A percentile compares a stretch with the other conserved stretches of the same genome.
phyloP scores from a whole-genome alignment of 2,113 vertebrate species.

The Pitta sordida region DNA sequence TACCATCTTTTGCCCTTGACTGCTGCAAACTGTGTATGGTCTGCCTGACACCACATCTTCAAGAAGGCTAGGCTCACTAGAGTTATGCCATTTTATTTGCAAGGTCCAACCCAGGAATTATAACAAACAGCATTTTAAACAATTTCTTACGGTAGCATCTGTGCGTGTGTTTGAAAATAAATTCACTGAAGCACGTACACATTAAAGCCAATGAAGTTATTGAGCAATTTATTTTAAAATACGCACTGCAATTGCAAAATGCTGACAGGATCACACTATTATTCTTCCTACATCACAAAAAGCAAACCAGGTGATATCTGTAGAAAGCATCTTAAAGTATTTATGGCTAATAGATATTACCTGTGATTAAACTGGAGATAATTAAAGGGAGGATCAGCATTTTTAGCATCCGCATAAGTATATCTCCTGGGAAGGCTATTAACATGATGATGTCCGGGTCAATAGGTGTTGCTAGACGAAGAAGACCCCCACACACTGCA shows the following conservation, averaged over 20 bases:
- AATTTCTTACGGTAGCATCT: neutral
- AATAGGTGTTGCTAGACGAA: conserved; percentile 89
- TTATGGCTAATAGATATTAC: conserved; percentile 68
- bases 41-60: neutral
- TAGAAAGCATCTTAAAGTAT: conserved; percentile 31
- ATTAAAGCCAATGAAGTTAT: neutral
- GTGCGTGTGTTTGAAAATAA: neutral
- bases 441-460: conserved; percentile 95
- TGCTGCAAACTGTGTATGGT: neutral
- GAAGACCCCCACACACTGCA: conserved; percentile 84
- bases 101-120: neutral
- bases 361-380: conserved; percentile 99
- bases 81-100: neutral
- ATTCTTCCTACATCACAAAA: neutral
- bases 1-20: neutral
- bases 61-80: neutral
- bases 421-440: conserved; percentile 96
- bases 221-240: neutral
- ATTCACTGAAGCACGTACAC: neutral
- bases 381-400: conserved; percentile 98
- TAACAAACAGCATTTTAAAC: neutral
- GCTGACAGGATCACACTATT: neutral
- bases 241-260: neutral
- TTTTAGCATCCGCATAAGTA: conserved; percentile 99
- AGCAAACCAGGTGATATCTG: neutral